Base-by-base conservation (phyloP, 2,888 invertebrate genomes). In the Lasioglossum zephyrum region DNA sequence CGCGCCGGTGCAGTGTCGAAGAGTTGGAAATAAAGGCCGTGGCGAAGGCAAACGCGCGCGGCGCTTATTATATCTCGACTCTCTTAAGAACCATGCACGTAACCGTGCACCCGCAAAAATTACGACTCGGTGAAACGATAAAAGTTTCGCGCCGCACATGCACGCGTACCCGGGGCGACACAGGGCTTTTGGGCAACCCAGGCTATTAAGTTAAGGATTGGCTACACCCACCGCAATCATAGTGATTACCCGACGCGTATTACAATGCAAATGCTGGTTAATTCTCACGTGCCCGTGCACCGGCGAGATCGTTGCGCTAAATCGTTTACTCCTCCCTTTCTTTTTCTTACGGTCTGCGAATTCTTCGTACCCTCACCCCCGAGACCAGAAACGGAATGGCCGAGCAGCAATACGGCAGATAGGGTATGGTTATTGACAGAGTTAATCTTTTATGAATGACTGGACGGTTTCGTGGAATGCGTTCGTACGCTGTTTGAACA, bases 231-330 rank as follows among this genome's bases (percentile, higher is more conserved):
- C 89, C 85, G 90, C 92, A 91, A 94, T 93, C 93, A 93, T 93
- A 93, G 92, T 93, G 92, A 94, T 94, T 94, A 93, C 89, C 90
- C 84, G 88, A 86, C 88, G 91, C 91, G 90, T 92, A 93, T 93
- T 93, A 93, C 92, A 92, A 93, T 94, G 92, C 93, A 94, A 93
- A 93, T 92, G 91, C 92, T 91, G 91, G 91, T 92, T 92, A 92
- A 93, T 92, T 93, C 90, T 88, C 86, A 84, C 87, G 84, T 87
- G 87, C 78, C 77, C 49, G 77, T 75, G 81, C 81, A 60, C 82
- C 84, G 63, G 69, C 85, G 31, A 74, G 81, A 81, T 87, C 83
- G 78, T 86, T 86, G 66, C 77, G 74, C 49, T 85, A 84, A 90
- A 87, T 76, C 86, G 73, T 73, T 66, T 70, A 60, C 13, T 73